Evolutionary conservation across 92 coral and sea anemone species (phyloP), one percentile per base, ranked within the genome.

Genomic region (Hydrozoanthus gracilis): DNA sequence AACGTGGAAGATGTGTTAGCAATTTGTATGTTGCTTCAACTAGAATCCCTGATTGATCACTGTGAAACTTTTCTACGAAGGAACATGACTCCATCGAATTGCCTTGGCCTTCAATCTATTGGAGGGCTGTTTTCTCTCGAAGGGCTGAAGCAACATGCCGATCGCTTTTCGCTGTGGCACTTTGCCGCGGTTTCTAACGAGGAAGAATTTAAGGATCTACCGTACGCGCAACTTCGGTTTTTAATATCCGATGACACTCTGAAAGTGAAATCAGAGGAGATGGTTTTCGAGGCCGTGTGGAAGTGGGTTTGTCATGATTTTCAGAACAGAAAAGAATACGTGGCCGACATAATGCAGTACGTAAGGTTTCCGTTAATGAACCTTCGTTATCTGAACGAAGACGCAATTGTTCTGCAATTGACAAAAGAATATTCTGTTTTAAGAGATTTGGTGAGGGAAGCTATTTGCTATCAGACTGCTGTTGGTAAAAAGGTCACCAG

Each of bases 21-120:
- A 48, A 91, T 95, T 10, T 94, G 95, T 61, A 93, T 95, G 44
- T 88, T 97, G 35, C 91, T 97, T 51, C 96, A 96, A 45, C 89
- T 97, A 13, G 94, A 93, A 39, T 76, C 83, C 71, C 89, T 97
- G 5, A 93, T 97, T 5, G 99, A 97, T 61, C 97, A 97, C 88
- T 97, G 99, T 71, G 99, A 97, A 86, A 97, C 94, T 35, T 93
- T 97, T 73, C 91, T 97, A 44, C 98, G 99, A n/a, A 92, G 99
- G 70, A 97, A 97, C 83, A 93, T 97, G 89, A 93, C 98, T 56
- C 93, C 98, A 7, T 92, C 95, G 64, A 97, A 97, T 75, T 97
- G 99, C 46, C 86, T 97, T 27, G 99, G 99, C 2, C 95, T 97
- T 67, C 95, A 92, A 74, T 93, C 91, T 65, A 87, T 97, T 49